Evolutionary conservation across 2,888 invertebrate species (phyloP).

Genomic region (Ophion ellenae): DNA sequence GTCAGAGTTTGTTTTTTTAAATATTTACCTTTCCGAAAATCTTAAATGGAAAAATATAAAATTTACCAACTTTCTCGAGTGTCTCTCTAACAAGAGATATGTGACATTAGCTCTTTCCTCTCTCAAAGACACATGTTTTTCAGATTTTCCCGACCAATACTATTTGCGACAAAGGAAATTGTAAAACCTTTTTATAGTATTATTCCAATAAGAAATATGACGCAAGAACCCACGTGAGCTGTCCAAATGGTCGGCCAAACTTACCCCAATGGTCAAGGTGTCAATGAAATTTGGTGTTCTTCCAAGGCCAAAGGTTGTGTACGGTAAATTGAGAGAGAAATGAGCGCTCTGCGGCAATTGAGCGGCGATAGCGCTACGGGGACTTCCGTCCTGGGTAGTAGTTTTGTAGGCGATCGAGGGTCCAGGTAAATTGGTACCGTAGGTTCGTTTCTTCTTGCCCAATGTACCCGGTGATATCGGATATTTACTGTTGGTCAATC

Average conservation of each 20-base stretch:
- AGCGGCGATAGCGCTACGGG: slow-evolving; percentile 91
- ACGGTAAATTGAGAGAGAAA: slow-evolving; percentile 96
- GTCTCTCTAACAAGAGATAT: too few relatives aligned
- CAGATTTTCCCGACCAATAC: too few relatives aligned
- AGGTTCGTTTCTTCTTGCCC: slow-evolving; percentile 91
- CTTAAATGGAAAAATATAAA: too few relatives aligned
- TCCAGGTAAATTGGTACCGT: slow-evolving; percentile 96
- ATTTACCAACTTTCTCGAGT: too few relatives aligned
- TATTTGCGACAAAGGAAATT: too few relatives aligned
- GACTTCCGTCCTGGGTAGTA: slow-evolving; percentile 93
- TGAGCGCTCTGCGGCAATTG: slow-evolving; percentile 97
- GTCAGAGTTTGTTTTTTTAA: too few relatives aligned
- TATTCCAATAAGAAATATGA: too few relatives aligned
- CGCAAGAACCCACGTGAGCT: too few relatives aligned
- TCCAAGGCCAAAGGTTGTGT: slow-evolving; percentile 98
- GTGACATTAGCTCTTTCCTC: too few relatives aligned
- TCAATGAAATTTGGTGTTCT: slow-evolving; percentile 99
- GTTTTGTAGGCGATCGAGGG: slow-evolving; percentile 94
- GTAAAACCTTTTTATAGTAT: too few relatives aligned
- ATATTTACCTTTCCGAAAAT: too few relatives aligned
- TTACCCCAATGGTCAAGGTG: slow-evolving; percentile 91
- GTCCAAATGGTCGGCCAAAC: slow-evolving; percentile 32
- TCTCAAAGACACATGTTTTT: too few relatives aligned
- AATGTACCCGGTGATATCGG: slow-evolving; percentile 90
- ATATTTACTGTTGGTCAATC: slow-evolving; percentile 89